A percentile compares a stretch with the other conserved stretches of the same genome.
phyloP scores from a whole-genome alignment of 2,888 invertebrate genomes.

The Anaspis maculata region DNA sequence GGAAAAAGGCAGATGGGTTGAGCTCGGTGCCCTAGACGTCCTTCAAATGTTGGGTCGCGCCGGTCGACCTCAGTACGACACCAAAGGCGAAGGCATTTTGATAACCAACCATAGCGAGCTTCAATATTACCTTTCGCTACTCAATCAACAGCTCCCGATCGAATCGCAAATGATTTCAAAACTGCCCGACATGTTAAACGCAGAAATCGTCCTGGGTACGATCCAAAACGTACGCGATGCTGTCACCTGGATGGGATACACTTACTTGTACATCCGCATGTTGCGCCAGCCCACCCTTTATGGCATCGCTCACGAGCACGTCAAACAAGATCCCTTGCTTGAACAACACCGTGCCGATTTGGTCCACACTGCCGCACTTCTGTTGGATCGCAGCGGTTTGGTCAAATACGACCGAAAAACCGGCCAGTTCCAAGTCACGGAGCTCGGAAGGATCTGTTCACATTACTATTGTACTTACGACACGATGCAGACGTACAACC shows the following conservation, averaged over 20 bases:
- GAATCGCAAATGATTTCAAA: slow-evolving; percentile 93
- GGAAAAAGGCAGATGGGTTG: slow-evolving; percentile 97
- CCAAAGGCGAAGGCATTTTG: slow-evolving; percentile 92
- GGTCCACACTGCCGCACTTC: slow-evolving; percentile 86
- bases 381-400: slow-evolving; percentile 89
- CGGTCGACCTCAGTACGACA: slow-evolving; percentile 96
- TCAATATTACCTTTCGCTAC: slow-evolving; percentile 92
- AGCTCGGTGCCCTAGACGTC: slow-evolving; percentile 94
- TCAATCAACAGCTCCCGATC: slow-evolving; percentile 97
- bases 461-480: slow-evolving; percentile 98
- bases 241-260: slow-evolving; percentile 91
- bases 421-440: slow-evolving; percentile 71
- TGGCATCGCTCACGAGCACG: slow-evolving; percentile 71
- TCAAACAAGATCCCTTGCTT: slow-evolving; percentile 74
- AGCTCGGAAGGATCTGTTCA: slow-evolving; percentile 93
- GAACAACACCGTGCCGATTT: slow-evolving; percentile 91
- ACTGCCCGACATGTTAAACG: slow-evolving; percentile 94
- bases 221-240: slow-evolving; percentile 83
- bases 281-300: slow-evolving; percentile 82
- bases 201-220: slow-evolving; percentile 93
- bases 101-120: slow-evolving; percentile 98
- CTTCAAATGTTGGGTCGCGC: slow-evolving; percentile 98
- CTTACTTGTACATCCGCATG: slow-evolving; percentile 95
- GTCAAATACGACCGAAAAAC: slow-evolving; percentile 92
- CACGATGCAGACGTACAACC: slow-evolving; percentile 94